Base-by-base conservation (phyloP, 1,140 invertebrate species). In the Atta colombica region DNA sequence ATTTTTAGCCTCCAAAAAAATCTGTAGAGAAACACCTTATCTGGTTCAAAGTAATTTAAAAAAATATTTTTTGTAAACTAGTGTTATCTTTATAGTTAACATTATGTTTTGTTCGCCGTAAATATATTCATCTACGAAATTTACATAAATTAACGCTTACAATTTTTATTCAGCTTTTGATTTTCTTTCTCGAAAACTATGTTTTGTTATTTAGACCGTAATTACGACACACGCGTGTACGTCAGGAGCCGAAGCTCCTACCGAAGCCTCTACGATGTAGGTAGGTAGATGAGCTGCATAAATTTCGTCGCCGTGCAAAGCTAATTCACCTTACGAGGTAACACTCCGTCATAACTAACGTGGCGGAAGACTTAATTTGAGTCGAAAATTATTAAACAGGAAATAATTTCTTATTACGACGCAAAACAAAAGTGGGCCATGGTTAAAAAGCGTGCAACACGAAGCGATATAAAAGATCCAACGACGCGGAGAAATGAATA, bases 331-430 rank as follows among this genome's bases (percentile, higher is more conserved):
- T 81, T 81, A 69, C 51, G 31, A 81, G 49, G 49, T 65, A 81
- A 71, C 77, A 49, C 31, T 39, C 66, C 25, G 68, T n/a, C 80
- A n/a, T 84, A 75, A 84, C 80, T 63, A 84, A 84, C 80, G 25
- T 49, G 28, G 18, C 55, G 69, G 39, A 21, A n/a, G n/a, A 49
- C 80, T 84, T 84, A 75, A 84, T 75, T 55, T 58, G n/a, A 61
- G 55, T 61, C n/a, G 80, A 58, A 69, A 84, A 84, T 84, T 84
- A 84, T 84, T 84, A 75, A 84, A 84, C 69, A 35, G 80, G 80
- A 84, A 84, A 84, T 84, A 84, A 84, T 84, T 75, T 75, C 80
- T 84, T 75, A 84, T 84, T 84, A 84, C 69, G n/a, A 12, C 12
- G 39, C 25, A 53, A 84, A 75, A 75, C 58, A 84, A 61, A 68